phyloP scores from a whole-genome alignment of 2,888 invertebrate species.

The Dicyrtomina minuta region DNA sequence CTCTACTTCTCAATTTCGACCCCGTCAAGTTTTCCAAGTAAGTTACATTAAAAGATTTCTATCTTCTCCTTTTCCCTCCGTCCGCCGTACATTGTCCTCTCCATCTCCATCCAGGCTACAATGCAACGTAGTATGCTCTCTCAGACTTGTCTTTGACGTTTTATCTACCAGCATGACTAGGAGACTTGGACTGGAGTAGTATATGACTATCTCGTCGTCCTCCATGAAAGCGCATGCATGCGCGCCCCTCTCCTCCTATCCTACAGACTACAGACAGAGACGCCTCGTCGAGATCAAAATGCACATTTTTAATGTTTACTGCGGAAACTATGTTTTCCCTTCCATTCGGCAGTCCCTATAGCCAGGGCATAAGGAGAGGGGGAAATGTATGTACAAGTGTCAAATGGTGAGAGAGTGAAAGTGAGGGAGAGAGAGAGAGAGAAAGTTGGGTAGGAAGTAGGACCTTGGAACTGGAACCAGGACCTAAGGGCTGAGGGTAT shows the following conservation, averaged over 20 bases:
- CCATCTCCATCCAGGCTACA: not conserved
- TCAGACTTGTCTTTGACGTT: not conserved
- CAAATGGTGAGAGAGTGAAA: not conserved
- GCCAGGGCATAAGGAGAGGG: not conserved
- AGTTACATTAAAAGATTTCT: constrained; percentile 37
- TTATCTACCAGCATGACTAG: not conserved
- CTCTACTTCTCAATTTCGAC: constrained; percentile 77
- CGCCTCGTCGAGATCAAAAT: not conserved
- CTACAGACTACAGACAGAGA: too few species aligned
- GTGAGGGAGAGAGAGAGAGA: not conserved
- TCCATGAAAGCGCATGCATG: not conserved
- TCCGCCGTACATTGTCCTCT: not conserved
- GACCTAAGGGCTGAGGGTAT: too few species aligned
- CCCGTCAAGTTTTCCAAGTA: constrained; percentile 83
- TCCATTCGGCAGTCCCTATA: not conserved
- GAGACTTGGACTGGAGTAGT: not conserved
- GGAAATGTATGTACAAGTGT: not conserved
- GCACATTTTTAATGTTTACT: not conserved
- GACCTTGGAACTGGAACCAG: too few species aligned
- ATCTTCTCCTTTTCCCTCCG: not conserved
- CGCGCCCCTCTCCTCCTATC: not conserved
- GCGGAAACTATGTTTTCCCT: not conserved
- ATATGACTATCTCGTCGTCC: not conserved
- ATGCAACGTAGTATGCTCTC: not conserved
- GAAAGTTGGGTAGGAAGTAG: not conserved